phyloP scores from a whole-genome alignment of 2,797 vertebrate species.

The Garrulus glandarius region DNA sequence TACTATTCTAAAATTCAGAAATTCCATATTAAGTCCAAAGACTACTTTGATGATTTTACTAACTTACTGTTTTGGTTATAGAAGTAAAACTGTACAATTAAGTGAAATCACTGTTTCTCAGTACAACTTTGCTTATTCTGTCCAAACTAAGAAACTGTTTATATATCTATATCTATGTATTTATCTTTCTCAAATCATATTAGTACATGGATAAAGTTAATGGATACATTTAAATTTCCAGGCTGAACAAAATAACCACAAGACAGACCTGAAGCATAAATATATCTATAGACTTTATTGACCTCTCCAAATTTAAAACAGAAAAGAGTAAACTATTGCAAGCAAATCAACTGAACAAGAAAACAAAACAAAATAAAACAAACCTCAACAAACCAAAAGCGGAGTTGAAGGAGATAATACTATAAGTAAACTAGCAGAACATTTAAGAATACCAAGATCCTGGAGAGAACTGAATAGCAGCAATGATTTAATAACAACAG shows the following conservation, averaged over 20 bases:
- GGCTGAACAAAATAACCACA: not conserved
- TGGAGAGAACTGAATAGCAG: not conserved
- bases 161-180: too few species aligned
- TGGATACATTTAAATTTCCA: not conserved
- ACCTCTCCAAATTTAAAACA: not conserved
- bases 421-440: not conserved
- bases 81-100: not conserved
- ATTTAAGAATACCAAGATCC: not conserved
- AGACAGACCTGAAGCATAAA: not conserved
- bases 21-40: not conserved
- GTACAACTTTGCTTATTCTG: not conserved
- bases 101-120: not conserved
- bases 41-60: not conserved
- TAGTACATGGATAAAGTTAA: not conserved
- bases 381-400: not conserved
- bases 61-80: not conserved
- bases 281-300: not conserved
- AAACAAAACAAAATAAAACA: not conserved
- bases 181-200: not conserved
- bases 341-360: not conserved
- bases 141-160: not conserved
- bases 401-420: not conserved
- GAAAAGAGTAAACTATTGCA: not conserved
- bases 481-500: not conserved
- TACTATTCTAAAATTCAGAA: not conserved